A percentile compares a stretch with the other conserved stretches of the same genome.
Conservation (phyloP, 1,140 invertebrate species). For the Reticulitermes speratus region DNA sequence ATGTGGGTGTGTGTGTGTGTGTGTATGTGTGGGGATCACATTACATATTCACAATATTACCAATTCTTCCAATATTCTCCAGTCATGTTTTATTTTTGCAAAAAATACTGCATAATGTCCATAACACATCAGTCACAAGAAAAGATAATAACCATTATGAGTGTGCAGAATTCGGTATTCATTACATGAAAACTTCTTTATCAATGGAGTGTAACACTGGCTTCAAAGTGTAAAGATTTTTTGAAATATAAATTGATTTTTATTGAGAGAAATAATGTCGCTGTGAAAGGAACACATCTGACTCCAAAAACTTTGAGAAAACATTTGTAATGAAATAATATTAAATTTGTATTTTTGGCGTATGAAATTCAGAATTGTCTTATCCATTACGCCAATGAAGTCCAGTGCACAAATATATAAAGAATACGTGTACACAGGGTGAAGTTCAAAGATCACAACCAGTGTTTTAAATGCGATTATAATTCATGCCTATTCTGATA, state of each 20-base stretch:
- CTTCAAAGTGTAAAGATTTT: neutral
- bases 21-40: neutral
- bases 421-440: neutral
- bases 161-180: neutral
- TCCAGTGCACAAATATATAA: neutral
- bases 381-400: neutral
- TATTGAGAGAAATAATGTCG: neutral
- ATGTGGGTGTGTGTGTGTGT: no score
- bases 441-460: neutral
- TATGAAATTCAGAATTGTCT: neutral
- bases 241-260: neutral
- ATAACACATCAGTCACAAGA: slow-evolving; percentile 7
- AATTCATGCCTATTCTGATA: neutral
- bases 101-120: neutral
- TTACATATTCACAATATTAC: neutral
- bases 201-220: neutral
- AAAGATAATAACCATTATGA: neutral
- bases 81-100: neutral
- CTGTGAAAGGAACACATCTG: neutral
- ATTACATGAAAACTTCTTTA: neutral
- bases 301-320: neutral
- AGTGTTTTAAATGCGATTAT: neutral
- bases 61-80: neutral
- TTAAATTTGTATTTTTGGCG: neutral
- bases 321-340: neutral